Evolutionary conservation across 2,797 vertebrate species (phyloP).

Genomic region (Sphenodon punctatus): DNA sequence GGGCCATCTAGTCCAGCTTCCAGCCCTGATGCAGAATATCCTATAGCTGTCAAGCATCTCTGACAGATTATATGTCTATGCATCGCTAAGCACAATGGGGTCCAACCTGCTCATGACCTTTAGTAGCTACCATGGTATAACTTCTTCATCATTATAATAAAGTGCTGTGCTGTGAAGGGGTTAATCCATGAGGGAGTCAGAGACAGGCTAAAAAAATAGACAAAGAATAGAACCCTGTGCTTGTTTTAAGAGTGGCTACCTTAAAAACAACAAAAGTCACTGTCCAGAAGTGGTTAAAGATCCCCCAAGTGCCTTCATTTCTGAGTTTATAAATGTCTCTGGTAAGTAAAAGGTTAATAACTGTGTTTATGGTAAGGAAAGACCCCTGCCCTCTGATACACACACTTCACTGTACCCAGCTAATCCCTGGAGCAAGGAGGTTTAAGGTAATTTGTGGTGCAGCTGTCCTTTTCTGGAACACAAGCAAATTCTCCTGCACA

Average conservation of each 20-base stretch:
- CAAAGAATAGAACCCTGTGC: not conserved
- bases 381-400: slow-evolving; percentile 70
- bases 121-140: not conserved
- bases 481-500: slow-evolving; percentile 85
- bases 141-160: no score
- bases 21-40: no score
- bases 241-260: not conserved
- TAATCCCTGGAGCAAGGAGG: slow-evolving; percentile 87
- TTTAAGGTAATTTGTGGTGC: slow-evolving; percentile 88
- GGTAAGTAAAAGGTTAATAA: slow-evolving; percentile 82
- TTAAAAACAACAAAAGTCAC: not conserved
- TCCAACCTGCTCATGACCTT: not conserved
- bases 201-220: not conserved
- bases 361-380: slow-evolving; percentile 63
- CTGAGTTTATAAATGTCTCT: slow-evolving; percentile 30
- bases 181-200: not conserved
- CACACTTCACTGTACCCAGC: slow-evolving; percentile 73
- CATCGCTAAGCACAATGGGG: not conserved
- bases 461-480: slow-evolving; percentile 91
- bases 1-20: no score
- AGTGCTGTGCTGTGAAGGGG: not conserved
- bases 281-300: not conserved
- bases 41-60: no score
- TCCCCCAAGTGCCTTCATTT: not conserved
- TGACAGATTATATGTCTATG: not conserved